Base-by-base conservation (phyloP, 2,113 vertebrate species). In the Psilopogon haemacephalus region DNA sequence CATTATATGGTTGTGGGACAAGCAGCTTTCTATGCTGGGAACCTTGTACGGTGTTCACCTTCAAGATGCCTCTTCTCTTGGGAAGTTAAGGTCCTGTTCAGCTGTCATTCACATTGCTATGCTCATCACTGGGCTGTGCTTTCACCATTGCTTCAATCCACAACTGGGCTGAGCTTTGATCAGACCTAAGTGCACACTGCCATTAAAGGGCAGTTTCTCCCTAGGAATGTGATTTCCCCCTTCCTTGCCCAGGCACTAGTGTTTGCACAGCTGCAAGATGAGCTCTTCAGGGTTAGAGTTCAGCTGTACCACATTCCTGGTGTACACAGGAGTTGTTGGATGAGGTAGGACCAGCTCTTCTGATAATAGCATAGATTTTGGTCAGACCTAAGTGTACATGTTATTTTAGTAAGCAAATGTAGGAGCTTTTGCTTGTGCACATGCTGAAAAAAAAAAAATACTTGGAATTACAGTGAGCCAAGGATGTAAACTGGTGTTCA, bases 181-280 rank as follows among this genome's bases (percentile, higher is more conserved):
- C 50, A 0, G 0, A n/a, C 4, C 0, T 35, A 50, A 54, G 19
- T 0, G 0, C 10, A 4, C 6, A 0, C 18, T 62, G 28, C 40
- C 4, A 1, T 90, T 69, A 9, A 27, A 70, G 33, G 37, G 17
- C 19, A 12, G 37, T 12, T 30, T 58, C 67, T 87, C n/a, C 44
- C 21, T 40, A 13, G 38, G 26, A 79, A 2, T 0, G 2, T 69
- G 17, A 80, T 86, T 79, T 33, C 3, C 30, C 6, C 11, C 37
- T 69, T 68, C 20, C 18, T 68, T 78, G 20, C 48, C 15, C 46
- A 35, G 73, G 48, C 62, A 13, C n/a, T 52, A 16, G 32, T 94
- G 59, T 94, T 95, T 95, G 70, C 18, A 65, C 89, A 91, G 87
- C 81, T 95, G 91, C 50, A 70, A 56, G 82, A 73, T 70, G 89